Evolutionary conservation across 2,888 invertebrate genomes (phyloP), one percentile per base, ranked within the genome.

Genomic region (Trichogramma evanescens): DNA sequence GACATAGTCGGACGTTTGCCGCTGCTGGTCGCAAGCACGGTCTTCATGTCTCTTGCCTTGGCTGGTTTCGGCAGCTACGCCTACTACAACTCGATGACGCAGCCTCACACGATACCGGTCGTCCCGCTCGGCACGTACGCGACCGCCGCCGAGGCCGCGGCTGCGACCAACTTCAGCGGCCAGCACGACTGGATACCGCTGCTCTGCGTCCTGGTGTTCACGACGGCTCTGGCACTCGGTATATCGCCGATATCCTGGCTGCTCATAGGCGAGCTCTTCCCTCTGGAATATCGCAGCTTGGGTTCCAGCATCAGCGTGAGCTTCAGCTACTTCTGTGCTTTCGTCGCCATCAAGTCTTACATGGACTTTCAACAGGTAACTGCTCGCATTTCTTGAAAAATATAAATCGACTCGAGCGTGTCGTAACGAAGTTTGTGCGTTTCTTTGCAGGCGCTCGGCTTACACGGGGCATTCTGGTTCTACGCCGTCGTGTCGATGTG

Each of bases 191-290:
- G 89, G 92, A 89, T 93, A 68, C 92, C 92, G 6, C 75, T 93
- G 64, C 81, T 91, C 9, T 91, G 91, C 78, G 89, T 91, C 3
- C 80, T 92, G 65, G 87, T 91, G 42, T 92, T 91, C 76, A 91
- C 91, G 2, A 87, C 91, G 62, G 91, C 91, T 50, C 91, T 91
- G 74, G 89, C 91, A n/a, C 79, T 92, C 68, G 92, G 92, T 56
- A 91, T 92, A 80, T 91, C 90, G 74, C 92, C 93, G 40, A 91
- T 93, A 72, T 91, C 92, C 42, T 91, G 91, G 89, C 79, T 93
- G 65, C 80, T 92, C 71, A 88, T 91, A 70, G 90, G 89, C 60
- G 91, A 91, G 76, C 79, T 93, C 59, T 91, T 94, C 79, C 89
- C 94, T 54, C 76, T 90, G 62, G 89, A 91, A 75, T 91, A 86